Evolutionary conservation across 2,888 invertebrate genomes (phyloP).

Genomic region (Erpobdella octoculata): DNA sequence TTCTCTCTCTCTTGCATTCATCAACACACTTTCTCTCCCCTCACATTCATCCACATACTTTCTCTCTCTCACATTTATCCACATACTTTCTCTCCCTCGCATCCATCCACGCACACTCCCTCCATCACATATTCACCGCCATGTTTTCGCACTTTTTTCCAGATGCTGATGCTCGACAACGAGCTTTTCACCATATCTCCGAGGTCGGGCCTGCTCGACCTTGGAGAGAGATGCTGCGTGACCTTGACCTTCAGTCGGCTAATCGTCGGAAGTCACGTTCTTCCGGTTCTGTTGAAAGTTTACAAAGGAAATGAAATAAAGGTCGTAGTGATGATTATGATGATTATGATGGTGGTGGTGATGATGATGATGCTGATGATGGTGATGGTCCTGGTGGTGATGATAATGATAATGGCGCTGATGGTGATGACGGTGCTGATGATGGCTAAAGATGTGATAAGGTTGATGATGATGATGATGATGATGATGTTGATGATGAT

Average conservation of each 20-base stretch:
- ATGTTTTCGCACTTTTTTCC: slow-evolving; percentile 26
- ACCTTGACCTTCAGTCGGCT: slow-evolving; percentile 49
- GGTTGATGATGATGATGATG: neutral
- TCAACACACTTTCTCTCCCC: neutral
- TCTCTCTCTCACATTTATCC: neutral
- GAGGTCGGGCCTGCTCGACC: slow-evolving; percentile 44
- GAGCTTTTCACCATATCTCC: slow-evolving; percentile 49
- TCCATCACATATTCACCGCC: neutral
- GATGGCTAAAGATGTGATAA: neutral
- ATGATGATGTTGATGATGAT: neutral
- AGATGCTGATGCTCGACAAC: slow-evolving; percentile 52
- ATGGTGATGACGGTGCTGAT: neutral
- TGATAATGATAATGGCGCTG: neutral
- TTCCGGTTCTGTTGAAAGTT: slow-evolving; percentile 50
- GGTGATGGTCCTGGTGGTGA: neutral
- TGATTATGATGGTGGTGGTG: neutral
- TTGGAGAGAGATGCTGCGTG: slow-evolving; percentile 46
- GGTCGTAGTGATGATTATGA: slow-evolving; percentile 40
- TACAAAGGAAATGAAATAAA: slow-evolving; percentile 49
- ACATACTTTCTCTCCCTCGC: neutral
- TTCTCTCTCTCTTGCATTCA: neutral
- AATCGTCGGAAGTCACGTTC: slow-evolving; percentile 49
- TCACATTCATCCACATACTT: neutral
- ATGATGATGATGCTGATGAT: neutral
- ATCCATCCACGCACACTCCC: neutral